These are phyloP conservation scores for Geophilus truncorum DNA, from an alignment of 2,888 invertebrate species.

Conservation along the genomic window DNA sequence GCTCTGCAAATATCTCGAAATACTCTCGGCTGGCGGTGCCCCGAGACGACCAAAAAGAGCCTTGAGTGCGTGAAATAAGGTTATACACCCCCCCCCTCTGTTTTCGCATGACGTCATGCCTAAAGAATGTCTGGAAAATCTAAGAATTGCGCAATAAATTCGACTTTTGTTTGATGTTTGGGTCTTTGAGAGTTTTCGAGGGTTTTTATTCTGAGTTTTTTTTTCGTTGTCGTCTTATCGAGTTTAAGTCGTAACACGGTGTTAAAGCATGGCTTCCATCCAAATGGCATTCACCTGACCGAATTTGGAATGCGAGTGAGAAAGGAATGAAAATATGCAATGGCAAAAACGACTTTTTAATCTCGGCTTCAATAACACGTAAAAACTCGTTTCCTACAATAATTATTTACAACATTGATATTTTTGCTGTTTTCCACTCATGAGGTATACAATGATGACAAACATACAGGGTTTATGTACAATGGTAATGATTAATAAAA, in stretches of 20 bases:
- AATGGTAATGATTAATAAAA: background rate
- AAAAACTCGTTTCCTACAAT: background rate
- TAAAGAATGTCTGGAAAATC: background rate
- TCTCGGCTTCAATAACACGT: background rate
- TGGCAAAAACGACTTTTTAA: background rate
- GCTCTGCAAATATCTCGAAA: background rate
- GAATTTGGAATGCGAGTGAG: background rate
- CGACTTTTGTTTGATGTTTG: no score
- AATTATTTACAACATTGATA: background rate
- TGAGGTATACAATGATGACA: no score
- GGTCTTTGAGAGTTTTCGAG: no score
- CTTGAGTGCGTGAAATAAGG: background rate
- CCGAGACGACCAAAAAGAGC: background rate
- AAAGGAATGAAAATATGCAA: background rate
- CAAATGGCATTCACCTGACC: conserved; percentile 15
- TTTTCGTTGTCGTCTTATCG: background rate
- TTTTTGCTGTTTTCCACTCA: background rate
- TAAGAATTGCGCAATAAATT: no score
- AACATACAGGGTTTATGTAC: background rate
- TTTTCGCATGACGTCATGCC: background rate
- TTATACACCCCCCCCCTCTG: background rate
- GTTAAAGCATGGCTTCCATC: background rate
- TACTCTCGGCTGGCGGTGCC: background rate
- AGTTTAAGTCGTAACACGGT: background rate
- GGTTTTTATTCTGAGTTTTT: background rate